Evolutionary conservation across 2,797 vertebrate species (phyloP), one percentile per base, ranked within the genome.

Genomic region (Adrianichthys oophorus): DNA sequence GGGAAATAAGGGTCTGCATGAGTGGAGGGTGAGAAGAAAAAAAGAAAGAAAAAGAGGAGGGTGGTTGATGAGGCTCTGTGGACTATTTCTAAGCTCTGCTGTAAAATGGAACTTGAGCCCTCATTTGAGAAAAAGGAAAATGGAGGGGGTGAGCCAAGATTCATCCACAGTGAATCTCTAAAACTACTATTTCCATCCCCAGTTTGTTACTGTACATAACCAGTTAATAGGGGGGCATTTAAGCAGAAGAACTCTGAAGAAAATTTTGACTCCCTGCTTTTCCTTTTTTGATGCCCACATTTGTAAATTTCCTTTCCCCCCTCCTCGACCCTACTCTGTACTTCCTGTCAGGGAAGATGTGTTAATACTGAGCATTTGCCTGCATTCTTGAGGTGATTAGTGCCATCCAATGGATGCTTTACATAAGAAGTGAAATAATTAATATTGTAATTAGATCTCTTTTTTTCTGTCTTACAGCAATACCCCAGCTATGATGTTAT

Each of bases 351-450:
- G 45, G 72, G 73, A 76, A 77, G 85, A 90, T 80, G 87, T 90
- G 88, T 90, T 92, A 89, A 91, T 91, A 86, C 85, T 76, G 78
- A 79, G 72, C 70, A 74, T 83, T 86, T 89, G 88, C 85, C 88
- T 76, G 70, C 80, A 62, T 87, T 85, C 78, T 87, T 77, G 51
- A 65, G 72, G 85, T 84, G 89, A 91, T 92, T 91, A 89, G 84
- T 72, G 56, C 71, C 55, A 80, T 68, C 76, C 84, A 74, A 77
- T 68, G 76, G 76, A 87, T 89, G 72, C 79, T 74, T 72, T 65
- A 83, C 78, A 85, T 91, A 86, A 83, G 83, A 90, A 90, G 88
- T 90, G 68, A 82, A 85, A 84, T 85, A 84, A 86, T 92, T 89
- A 88, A 89, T 89, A 87, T 76, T 84, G 74, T 85, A 89, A 90